A percentile compares a stretch with the other conserved stretches of the same genome.
phyloP scores from a whole-genome alignment of 2,113 vertebrate species.

The Nannospalax galili region DNA sequence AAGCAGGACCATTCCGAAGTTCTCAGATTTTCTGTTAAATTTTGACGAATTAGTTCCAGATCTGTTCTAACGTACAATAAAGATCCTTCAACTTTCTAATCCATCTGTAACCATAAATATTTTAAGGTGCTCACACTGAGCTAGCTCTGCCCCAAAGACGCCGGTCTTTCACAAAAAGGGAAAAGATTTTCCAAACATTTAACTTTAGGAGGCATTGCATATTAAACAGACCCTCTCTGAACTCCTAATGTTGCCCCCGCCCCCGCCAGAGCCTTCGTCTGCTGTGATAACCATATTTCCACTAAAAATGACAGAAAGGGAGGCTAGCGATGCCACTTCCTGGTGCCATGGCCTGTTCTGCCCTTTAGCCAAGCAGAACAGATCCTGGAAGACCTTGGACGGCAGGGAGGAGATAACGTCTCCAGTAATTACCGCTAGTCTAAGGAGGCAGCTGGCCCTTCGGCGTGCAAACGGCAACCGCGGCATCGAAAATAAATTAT shows the following conservation, averaged over 20 bases:
- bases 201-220: conserved; percentile 50
- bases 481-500: background rate
- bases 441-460: background rate
- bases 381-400: conserved; percentile 57
- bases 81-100: background rate
- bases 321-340: background rate
- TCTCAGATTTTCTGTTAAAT: conserved; percentile 2
- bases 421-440: background rate
- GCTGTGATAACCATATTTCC: conserved; percentile 15
- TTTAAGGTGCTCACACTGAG: background rate
- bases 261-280: background rate
- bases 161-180: background rate
- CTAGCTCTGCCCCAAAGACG: background rate
- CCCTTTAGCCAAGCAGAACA: conserved; percentile 34
- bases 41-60: background rate
- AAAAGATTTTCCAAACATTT: conserved; percentile 45
- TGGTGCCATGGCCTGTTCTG: conserved; percentile 55
- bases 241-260: background rate
- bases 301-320: background rate
- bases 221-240: conserved; percentile 7
- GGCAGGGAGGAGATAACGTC: background rate
- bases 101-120: background rate
- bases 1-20: background rate
- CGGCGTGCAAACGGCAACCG: background rate
- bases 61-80: conserved; percentile 13